phyloP scores from a whole-genome alignment of 2,113 vertebrate species.

The Anhinga anhinga region DNA sequence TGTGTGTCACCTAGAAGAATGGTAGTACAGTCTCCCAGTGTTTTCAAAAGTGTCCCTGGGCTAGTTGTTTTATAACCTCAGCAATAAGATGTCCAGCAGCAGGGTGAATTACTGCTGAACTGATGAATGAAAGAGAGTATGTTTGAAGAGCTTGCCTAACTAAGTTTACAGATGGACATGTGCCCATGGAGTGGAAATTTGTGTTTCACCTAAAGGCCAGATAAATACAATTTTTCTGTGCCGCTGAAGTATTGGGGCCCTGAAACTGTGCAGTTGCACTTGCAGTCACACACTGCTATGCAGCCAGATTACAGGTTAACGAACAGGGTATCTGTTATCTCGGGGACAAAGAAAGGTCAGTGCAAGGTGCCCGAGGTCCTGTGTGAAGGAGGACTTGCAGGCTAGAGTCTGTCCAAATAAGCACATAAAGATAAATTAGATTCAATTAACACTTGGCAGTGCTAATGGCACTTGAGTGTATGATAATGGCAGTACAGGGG shows the following conservation, averaged over 20 bases:
- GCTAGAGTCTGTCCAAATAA: not conserved
- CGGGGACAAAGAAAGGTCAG: not conserved
- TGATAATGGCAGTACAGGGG: not conserved
- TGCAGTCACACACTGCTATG: not conserved
- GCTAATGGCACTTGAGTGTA: not conserved
- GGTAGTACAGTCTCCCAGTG: not conserved
- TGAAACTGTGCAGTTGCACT: not conserved
- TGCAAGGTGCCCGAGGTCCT: not conserved
- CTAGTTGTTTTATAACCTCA: not conserved
- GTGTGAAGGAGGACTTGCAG: not conserved
- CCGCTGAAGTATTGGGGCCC: not conserved
- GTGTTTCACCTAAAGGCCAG: not conserved
- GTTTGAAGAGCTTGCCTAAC: not conserved
- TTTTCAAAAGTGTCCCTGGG: not conserved
- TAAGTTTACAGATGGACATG: not conserved
- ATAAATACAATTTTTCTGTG: not conserved
- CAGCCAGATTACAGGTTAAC: not conserved
- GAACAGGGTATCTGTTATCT: not conserved
- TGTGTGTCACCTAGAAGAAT: not conserved
- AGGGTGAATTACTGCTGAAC: not conserved
- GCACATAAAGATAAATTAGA: not conserved
- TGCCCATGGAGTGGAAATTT: not conserved
- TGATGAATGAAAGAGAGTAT: not conserved
- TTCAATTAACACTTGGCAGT: not conserved
- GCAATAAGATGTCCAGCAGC: not conserved